Conservation (phyloP, 1,140 invertebrate species). For the Drosophila suzukii region DNA sequence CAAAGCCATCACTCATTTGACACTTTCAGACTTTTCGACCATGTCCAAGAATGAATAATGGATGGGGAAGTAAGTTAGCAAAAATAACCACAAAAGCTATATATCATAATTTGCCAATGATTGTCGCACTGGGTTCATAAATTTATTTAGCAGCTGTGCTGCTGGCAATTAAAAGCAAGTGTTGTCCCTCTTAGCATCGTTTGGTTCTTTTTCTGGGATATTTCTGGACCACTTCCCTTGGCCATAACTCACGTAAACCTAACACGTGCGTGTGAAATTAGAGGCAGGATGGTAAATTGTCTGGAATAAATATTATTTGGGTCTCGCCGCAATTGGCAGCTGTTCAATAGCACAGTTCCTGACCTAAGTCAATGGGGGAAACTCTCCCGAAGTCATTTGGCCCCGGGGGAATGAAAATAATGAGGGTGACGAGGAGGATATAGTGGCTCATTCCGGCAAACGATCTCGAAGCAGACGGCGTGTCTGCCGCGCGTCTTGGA, state of each 20-base stretch:
- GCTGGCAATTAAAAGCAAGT: conserved; percentile 52
- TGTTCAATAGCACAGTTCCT: conserved; percentile 76
- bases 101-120: conserved; percentile 43
- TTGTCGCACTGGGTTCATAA: conserved; percentile 29
- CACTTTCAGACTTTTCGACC: conserved; percentile 17
- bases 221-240: conserved; percentile 26
- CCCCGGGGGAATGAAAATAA: conserved; percentile 6
- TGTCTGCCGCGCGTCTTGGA: conserved; percentile 44
- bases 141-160: conserved; percentile 26
- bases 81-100: conserved; percentile 13
- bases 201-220: not conserved
- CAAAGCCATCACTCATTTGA: conserved; percentile 31
- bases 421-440: conserved; percentile 7
- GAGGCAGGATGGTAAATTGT: conserved; percentile 7
- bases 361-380: conserved; percentile 71
- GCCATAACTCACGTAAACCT: conserved; percentile 50
- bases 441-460: conserved; percentile 9
- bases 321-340: conserved; percentile 69
- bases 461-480: conserved; percentile 52
- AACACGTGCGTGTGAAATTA: conserved; percentile 54
- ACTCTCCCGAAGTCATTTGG: conserved; percentile 64
- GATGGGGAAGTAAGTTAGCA: conserved; percentile 2
- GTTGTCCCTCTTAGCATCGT: conserved; percentile 10
- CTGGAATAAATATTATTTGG: conserved; percentile 64
- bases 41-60: conserved; percentile 37